A percentile compares a stretch with the other conserved stretches of the same genome.
These are phyloP conservation scores for Alsophila aescularia DNA, from an alignment of 2,888 invertebrate species.

Conservation along the genomic window DNA sequence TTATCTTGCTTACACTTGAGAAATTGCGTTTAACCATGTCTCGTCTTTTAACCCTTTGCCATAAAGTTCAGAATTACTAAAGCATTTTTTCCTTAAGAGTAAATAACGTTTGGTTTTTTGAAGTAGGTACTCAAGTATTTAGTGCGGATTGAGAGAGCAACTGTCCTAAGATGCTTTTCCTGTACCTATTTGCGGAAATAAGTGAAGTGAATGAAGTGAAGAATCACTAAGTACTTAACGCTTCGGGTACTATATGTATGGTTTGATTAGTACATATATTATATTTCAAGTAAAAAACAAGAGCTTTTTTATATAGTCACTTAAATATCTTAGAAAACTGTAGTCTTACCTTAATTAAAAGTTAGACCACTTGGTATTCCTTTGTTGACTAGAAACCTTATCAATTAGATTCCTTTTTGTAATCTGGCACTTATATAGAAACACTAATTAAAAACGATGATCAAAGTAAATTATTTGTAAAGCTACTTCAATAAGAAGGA, in stretches of 20 bases:
- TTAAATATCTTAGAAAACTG: background rate
- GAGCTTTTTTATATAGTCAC: too few relatives aligned
- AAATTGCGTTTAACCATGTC: constrained; percentile 13
- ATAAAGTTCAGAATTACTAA: background rate
- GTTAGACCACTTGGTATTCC: background rate
- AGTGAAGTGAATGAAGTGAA: too few relatives aligned
- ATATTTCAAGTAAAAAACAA: too few relatives aligned
- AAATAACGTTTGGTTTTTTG: constrained; percentile 1
- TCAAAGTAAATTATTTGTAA: background rate
- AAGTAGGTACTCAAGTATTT: constrained; percentile 5
- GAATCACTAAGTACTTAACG: too few relatives aligned
- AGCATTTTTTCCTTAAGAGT: background rate
- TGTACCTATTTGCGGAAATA: too few relatives aligned
- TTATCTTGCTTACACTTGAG: constrained; percentile 12
- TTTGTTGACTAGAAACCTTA: background rate
- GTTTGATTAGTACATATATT: too few relatives aligned
- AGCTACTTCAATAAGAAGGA: too few relatives aligned
- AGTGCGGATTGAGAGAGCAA: background rate
- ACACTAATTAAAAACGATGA: background rate
- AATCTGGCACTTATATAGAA: background rate
- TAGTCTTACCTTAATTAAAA: background rate
- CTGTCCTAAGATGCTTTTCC: background rate
- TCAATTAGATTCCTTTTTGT: background rate
- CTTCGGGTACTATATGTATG: too few relatives aligned
- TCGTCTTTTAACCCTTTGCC: background rate